Conservation (phyloP, 2,797 vertebrate species). For the Pipistrellus kuhlii region DNA sequence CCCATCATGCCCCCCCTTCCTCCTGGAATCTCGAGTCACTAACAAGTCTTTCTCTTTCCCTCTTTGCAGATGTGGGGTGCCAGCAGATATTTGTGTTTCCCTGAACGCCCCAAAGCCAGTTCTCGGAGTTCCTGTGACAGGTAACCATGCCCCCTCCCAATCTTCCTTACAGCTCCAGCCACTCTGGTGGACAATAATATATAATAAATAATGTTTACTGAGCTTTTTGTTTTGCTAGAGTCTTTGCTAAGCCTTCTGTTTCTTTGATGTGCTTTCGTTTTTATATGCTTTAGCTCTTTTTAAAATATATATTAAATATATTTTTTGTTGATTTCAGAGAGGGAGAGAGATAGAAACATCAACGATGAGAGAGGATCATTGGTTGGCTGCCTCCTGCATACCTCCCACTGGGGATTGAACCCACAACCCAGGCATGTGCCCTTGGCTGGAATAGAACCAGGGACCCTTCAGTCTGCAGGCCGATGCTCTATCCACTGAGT, state of each 20-base stretch:
- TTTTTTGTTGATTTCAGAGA: too few species aligned
- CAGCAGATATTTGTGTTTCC: not conserved
- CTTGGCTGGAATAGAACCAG: too few species aligned
- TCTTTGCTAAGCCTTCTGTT: constrained; percentile 44
- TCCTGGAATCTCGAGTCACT: not conserved
- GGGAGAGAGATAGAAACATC: too few species aligned
- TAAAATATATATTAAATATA: too few species aligned
- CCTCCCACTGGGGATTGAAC: too few species aligned
- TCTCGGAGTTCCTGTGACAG: constrained; percentile 54
- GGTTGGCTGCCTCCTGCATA: too few species aligned
- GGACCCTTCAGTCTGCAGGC: too few species aligned
- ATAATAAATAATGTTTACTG: constrained; percentile 11
- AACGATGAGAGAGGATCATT: too few species aligned
- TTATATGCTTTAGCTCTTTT: not conserved
- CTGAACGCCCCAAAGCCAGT: constrained; percentile 15
- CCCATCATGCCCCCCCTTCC: not conserved
- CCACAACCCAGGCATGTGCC: too few species aligned
- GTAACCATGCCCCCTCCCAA: constrained; percentile 46
- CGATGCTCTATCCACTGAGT: too few species aligned
- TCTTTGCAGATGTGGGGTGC: constrained; percentile 77
- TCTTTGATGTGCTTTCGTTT: not conserved
- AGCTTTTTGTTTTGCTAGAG: constrained; percentile 19
- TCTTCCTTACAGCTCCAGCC: not conserved
- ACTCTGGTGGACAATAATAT: not conserved
- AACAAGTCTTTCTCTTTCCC: constrained; percentile 21